These are phyloP conservation scores for Astur gentilis DNA, from an alignment of 2,113 vertebrate species.

Conservation along the genomic window DNA sequence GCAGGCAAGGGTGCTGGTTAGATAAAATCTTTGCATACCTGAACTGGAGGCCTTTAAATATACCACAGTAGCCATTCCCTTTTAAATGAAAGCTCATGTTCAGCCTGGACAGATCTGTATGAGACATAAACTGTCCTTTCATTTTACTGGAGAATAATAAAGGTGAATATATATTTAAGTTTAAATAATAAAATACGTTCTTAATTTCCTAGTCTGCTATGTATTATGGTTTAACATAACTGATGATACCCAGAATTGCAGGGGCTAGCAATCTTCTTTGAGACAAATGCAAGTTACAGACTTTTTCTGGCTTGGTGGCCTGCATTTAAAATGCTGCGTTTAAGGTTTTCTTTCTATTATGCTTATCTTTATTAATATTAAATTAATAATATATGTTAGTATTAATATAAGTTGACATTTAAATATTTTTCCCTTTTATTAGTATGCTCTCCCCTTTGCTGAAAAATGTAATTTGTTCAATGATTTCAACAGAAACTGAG, in stretches of 20 bases:
- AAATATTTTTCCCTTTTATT: background rate
- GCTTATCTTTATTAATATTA: background rate
- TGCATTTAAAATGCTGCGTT: background rate
- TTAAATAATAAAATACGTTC: background rate
- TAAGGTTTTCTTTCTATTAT: background rate
- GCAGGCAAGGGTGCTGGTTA: background rate
- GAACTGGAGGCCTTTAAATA: background rate
- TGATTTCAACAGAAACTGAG: background rate
- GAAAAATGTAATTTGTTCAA: background rate
- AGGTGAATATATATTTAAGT: background rate
- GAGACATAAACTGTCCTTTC: background rate
- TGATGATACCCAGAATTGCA: background rate
- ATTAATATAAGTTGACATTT: background rate
- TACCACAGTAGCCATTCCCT: background rate
- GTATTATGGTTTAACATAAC: background rate
- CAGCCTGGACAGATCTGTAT: background rate
- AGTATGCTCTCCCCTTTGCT: background rate
- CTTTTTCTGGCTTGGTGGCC: background rate
- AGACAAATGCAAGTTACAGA: background rate
- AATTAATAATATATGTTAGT: background rate
- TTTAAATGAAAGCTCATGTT: background rate
- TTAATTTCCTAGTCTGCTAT: background rate
- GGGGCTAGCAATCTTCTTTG: background rate
- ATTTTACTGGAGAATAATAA: background rate
- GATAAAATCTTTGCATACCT: background rate